Evolutionary conservation across 2,888 invertebrate species (phyloP), one percentile per base, ranked within the genome.

Genomic region (Dichetophora obliterata): DNA sequence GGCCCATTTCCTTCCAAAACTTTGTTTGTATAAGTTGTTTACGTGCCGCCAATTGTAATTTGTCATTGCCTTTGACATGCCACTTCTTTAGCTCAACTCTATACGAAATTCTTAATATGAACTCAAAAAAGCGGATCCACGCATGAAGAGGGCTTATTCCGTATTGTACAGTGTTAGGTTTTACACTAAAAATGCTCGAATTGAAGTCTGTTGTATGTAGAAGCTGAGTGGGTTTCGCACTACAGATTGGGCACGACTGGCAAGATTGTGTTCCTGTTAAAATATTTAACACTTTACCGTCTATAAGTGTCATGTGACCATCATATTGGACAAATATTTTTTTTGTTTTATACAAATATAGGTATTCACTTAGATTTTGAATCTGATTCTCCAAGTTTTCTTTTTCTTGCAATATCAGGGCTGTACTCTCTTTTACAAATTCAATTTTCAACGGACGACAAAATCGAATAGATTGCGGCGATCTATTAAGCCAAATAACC

Each of bases 51-150:
- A 59, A 37, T 61, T n/a, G 16, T 31, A 5, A 19, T 9, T 75
- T 34, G 19, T 68, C 34, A 59, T 37, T 24, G n/a, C 31, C 37
- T 52, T 37, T 65, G 8, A 75, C n/a, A 34, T 66, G 75, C 75
- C 75, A 66, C 31, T 54, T 72, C 16, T 52, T 70, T 50, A 70
- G 19, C 9, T 48, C 71, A 24, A 76, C 48, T 24, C 14, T 59
- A 19, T 76, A 76, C 4, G 76, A 63, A 24, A 76, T 76, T 24
- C 54, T 73, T 71, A 78, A 75, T 22, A 79, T 27, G 77, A 79
- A 79, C 48, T 77, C 75, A 11, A 76, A 68, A 37, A 70, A 71
- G n/a, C 75, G 70, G 5, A 76, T 76, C 76, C 74, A 76, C 11
- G 74, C 54, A 65, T 78, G 75, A 22, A 78, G 19, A 5, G 76